Percentiles rank a stretch among this genome's conserved stretches.
These are phyloP conservation scores for Lophius piscatorius DNA, from an alignment of 2,113 vertebrate genomes.

Conservation along the genomic window DNA sequence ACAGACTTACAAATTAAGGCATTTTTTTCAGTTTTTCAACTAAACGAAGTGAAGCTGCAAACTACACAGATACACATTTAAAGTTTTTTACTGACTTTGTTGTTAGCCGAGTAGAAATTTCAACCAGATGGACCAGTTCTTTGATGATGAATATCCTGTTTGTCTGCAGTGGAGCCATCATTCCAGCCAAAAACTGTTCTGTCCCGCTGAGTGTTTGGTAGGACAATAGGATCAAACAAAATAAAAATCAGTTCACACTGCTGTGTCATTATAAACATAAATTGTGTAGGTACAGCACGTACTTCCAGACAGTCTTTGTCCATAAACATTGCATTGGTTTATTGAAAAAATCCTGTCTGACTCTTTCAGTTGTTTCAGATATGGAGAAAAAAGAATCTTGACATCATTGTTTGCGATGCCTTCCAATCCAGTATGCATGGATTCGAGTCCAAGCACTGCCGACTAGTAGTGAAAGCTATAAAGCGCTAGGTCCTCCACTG, in stretches of 20 bases:
- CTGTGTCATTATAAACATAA: conserved; percentile 8
- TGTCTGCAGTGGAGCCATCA: conserved; percentile 47
- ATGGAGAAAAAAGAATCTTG: conserved; percentile 4
- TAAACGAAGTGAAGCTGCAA: background rate
- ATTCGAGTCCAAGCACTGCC: conserved; percentile 32
- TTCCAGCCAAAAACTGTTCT: conserved; percentile 59
- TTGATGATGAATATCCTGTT: conserved; percentile 42
- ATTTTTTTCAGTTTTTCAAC: too few relatives aligned
- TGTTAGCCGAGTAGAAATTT: background rate
- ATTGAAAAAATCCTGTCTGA: conserved; percentile 48
- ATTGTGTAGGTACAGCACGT: conserved; percentile 20
- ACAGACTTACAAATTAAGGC: background rate
- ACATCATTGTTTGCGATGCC: too few relatives aligned
- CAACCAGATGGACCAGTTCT: background rate
- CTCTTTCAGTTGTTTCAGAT: conserved; percentile 30
- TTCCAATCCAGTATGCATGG: background rate
- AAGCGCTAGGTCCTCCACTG: conserved; percentile 4
- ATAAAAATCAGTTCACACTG: conserved; percentile 27
- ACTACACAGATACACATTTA: background rate
- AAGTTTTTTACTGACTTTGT: background rate
- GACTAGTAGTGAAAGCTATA: conserved; percentile 33
- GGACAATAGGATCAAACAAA: conserved; percentile 36
- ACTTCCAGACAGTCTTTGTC: conserved; percentile 27
- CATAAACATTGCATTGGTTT: conserved; percentile 32
- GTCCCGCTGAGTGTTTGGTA: conserved; percentile 64